phyloP scores from a whole-genome alignment of 1,140 invertebrate species.

The Drosophila kikkawai region DNA sequence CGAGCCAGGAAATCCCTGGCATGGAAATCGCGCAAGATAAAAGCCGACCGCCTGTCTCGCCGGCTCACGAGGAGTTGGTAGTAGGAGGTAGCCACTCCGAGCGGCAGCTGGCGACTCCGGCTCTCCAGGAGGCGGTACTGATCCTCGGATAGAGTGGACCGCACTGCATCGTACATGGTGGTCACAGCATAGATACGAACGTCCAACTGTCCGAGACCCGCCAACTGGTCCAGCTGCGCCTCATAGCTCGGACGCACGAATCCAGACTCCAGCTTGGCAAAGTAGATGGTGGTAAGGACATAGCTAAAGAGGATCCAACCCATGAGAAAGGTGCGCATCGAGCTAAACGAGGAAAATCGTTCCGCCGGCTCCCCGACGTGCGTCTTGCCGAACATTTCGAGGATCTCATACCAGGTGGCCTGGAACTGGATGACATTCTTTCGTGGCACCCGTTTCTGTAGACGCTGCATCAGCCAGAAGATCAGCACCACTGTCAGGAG shows the following conservation, averaged over 20 bases:
- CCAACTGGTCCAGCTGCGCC: constrained; percentile 60
- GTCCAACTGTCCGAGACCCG: constrained; percentile 30
- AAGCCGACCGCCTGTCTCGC: constrained; percentile 38
- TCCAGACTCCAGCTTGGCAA: constrained; percentile 75
- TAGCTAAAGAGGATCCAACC: constrained; percentile 79
- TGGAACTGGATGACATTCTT: constrained; percentile 7
- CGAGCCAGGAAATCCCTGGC: constrained; percentile 67
- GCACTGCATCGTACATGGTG: constrained; percentile 61
- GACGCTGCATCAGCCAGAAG: constrained; percentile 49
- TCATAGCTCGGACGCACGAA: constrained; percentile 73
- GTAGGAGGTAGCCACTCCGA: constrained; percentile 25
- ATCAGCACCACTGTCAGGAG: constrained; percentile 56
- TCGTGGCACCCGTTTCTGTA: constrained; percentile 38
- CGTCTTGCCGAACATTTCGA: constrained; percentile 68
- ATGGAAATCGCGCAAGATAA: constrained; percentile 64
- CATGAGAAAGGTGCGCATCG: constrained; percentile 65
- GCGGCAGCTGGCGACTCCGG: constrained; percentile 18
- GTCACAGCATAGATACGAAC: constrained; percentile 60
- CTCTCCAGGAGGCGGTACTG: constrained; percentile 47
- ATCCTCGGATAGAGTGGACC: constrained; percentile 32
- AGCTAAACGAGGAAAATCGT: constrained; percentile 56
- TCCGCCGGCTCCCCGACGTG: constrained; percentile 69
- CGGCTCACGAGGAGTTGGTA: constrained; percentile 42
- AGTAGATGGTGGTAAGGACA: constrained; percentile 74
- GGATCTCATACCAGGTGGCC: constrained; percentile 62